Evolutionary conservation across 2,797 vertebrate species (phyloP), one percentile per base, ranked within the genome.

Genomic region (Cossypha caffra): DNA sequence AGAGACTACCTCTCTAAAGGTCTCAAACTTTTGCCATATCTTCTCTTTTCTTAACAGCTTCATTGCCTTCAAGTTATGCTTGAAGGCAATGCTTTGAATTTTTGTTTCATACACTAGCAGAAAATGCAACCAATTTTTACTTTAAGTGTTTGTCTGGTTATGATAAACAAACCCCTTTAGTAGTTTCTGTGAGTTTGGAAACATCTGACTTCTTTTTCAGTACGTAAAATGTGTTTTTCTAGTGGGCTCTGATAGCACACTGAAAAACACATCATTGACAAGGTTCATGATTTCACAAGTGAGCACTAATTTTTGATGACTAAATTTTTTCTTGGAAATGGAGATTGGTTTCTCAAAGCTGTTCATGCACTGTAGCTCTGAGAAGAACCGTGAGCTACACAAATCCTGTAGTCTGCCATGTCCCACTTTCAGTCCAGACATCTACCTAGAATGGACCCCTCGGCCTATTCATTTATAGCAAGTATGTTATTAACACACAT

Each of bases 51-150:
- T 79, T 83, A 71, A 73, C 13, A n/a, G 9, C 6, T 74, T 48
- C 19, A 38, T 59, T 51, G 43, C 5, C 29, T 92, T 91, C 35
- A 87, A 73, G 37, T 84, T 58, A 76, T 7, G 18, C 31, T 88
- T n/a, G n/a, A n/a, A n/a, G n/a, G n/a, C n/a, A n/a, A n/a, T n/a
- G 64, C 63, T 95, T 91, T 71, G 61, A 57, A 57, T 54, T 94
- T 95, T 82, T 66, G 9, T 77, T 89, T 74, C 64, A 11, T 52
- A 18, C 21, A 24, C 16, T 52, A 42, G 63, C n/a, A 77, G 79
- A 91, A 93, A 91, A 74, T 23, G 23, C 16, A 90, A 80, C 8
- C 14, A 29, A 11, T 75, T 71, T 95, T 88, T 61, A 68, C 51
- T 57, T 94, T 48, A 43, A 90, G 35, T 45, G 11, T 13, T 67